A percentile compares a stretch with the other conserved stretches of the same genome.
These are phyloP conservation scores for Alloplasta piceator DNA, from an alignment of 2,888 invertebrate genomes.

Conservation along the genomic window DNA sequence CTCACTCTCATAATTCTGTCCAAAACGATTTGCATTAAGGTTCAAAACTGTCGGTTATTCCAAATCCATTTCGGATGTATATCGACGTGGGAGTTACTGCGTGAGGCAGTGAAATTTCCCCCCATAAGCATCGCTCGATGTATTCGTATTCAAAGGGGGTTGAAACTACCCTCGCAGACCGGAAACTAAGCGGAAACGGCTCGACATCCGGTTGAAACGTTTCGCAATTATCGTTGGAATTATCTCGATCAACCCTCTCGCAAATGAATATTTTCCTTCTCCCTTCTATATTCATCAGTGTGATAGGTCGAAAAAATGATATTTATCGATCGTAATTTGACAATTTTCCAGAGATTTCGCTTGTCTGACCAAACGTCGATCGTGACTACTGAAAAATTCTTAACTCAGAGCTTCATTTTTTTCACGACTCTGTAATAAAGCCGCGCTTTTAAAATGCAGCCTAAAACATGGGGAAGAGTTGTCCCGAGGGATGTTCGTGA, in stretches of 20 bases:
- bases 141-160: background rate
- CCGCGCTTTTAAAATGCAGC: background rate
- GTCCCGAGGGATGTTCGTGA: conserved; percentile 47
- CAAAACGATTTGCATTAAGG: conserved; percentile 31
- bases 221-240: conserved; percentile 41
- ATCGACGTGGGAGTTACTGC: background rate
- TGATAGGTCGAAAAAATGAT: no score
- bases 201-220: conserved; percentile 36
- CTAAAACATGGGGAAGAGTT: conserved; percentile 4
- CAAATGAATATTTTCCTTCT: conserved; percentile 2
- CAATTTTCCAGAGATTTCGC: conserved; percentile 20
- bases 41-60: conserved; percentile 13
- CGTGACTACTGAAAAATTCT: conserved; percentile 31
- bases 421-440: conserved; percentile 1
- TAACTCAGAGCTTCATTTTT: background rate
- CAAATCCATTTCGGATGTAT: conserved; percentile 29
- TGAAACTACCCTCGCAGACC: conserved; percentile 11
- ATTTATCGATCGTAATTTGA: no score
- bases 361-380: conserved; percentile 35
- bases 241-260: conserved; percentile 37
- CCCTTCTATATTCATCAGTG: background rate
- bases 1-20: background rate
- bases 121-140: background rate
- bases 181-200: conserved; percentile 27
- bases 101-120: conserved; percentile 21